phyloP scores from a whole-genome alignment of 2,888 invertebrate species.

The Drosophila nr. perissopoda region DNA sequence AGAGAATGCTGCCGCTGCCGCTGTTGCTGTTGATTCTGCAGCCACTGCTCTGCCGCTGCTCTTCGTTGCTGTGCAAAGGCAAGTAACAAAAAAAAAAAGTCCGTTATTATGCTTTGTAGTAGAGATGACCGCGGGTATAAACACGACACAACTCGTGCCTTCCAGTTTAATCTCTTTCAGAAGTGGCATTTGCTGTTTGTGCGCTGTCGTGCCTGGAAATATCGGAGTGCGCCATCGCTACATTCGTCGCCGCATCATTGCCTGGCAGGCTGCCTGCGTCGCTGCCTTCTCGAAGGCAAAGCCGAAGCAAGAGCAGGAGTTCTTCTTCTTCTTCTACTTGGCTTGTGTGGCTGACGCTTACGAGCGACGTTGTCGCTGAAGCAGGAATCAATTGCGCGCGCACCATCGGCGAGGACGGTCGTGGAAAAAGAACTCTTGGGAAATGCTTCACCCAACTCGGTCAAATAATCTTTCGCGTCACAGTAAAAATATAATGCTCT shows the following conservation, averaged over 20 bases:
- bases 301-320: conserved; percentile 31
- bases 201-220: conserved; percentile 16
- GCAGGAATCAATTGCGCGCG: conserved; percentile 84
- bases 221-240: conserved; percentile 27
- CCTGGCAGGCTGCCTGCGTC: conserved; percentile 49
- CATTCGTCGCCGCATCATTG: conserved; percentile 32
- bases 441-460: conserved; percentile 14
- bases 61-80: conserved; percentile 38
- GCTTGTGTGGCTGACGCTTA: conserved; percentile 58
- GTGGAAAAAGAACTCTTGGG: conserved; percentile 51
- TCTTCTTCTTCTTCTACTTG: conserved; percentile 43
- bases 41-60: conserved; percentile 5
- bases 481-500: conserved; percentile 36
- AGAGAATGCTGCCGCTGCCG: conserved; percentile 34
- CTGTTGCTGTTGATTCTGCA: conserved; percentile 12
- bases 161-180: neutral
- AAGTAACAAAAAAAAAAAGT: conserved; percentile 47
- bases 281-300: conserved; percentile 42
- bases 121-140: conserved; percentile 34
- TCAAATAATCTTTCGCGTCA: conserved; percentile 38
- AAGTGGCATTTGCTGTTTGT: conserved; percentile 4
- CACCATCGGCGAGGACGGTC: conserved; percentile 81
- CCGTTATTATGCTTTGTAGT: conserved; percentile 50
- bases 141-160: conserved; percentile 4
- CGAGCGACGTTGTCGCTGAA: conserved; percentile 66